Evolutionary conservation across 35 echinoderm and acorn worm species (phyloP).

Genomic region (Eucidaris tribuloides): DNA sequence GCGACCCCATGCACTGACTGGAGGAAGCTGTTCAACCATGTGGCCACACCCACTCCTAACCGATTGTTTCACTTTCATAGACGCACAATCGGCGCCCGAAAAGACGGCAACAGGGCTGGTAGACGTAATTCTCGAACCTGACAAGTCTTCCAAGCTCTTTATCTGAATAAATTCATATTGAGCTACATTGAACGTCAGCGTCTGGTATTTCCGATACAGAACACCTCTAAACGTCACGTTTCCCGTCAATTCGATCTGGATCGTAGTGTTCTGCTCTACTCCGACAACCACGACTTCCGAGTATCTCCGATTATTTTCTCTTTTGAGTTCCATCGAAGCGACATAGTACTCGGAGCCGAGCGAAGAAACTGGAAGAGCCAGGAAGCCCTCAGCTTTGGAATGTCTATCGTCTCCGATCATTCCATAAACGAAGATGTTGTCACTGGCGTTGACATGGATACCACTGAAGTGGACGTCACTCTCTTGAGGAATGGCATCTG

Average conservation of each 20-base stretch:
- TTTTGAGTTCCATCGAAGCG: neutral
- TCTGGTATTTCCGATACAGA: neutral
- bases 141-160: neutral
- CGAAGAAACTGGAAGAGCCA: neutral
- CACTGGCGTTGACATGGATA: neutral
- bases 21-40: conserved; percentile 30
- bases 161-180: neutral
- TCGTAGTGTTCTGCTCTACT: neutral
- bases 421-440: neutral
- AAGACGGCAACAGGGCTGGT: neutral
- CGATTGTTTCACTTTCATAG: neutral
- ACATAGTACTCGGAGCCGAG: neutral
- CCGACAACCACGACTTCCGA: neutral
- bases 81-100: conserved; percentile 3
- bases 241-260: neutral
- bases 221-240: neutral
- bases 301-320: neutral
- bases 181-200: neutral
- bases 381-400: neutral
- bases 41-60: neutral
- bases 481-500: neutral
- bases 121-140: neutral
- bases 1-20: neutral
- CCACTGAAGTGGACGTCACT: neutral
- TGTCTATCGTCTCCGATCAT: neutral